Evolutionary conservation across 2,797 vertebrate genomes (phyloP).

Genomic region (Betta splendens): DNA sequence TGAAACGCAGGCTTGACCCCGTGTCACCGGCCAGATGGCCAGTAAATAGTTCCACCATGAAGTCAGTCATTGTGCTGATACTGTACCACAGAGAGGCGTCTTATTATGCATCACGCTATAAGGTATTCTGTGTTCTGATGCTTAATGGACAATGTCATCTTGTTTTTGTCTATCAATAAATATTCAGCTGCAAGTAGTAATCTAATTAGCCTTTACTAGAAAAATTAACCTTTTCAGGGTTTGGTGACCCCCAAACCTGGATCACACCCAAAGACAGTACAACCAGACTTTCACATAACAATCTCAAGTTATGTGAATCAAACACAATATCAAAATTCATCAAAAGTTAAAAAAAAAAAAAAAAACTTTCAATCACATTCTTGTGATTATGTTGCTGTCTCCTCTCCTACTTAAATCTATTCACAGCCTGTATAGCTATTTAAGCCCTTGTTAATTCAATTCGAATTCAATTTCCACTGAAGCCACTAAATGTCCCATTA

Average conservation of each 20-base stretch:
- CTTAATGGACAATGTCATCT: slow-evolving; percentile 21
- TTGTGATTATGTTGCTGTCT: slow-evolving; percentile 1
- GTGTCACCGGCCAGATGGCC: slow-evolving; percentile 80
- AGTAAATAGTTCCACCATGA: slow-evolving; percentile 79
- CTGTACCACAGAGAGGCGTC: slow-evolving; percentile 44
- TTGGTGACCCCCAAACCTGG: too few species aligned
- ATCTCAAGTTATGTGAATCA: background rate
- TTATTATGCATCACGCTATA: slow-evolving; percentile 21
- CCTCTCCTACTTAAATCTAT: slow-evolving; percentile 19
- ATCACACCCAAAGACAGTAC: background rate
- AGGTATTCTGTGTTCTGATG: slow-evolving; percentile 29
- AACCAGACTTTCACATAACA: slow-evolving; percentile 1
- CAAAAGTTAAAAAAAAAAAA: too few species aligned
- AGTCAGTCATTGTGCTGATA: slow-evolving; percentile 64
- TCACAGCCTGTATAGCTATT: slow-evolving; percentile 14
- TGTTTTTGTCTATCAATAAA: too few species aligned
- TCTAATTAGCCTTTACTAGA: background rate
- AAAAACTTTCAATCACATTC: too few species aligned
- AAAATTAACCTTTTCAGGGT: too few species aligned
- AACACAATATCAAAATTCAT: background rate
- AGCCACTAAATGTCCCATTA: slow-evolving; percentile 38
- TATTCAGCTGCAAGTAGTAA: too few species aligned
- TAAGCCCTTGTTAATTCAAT: too few species aligned
- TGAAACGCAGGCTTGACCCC: slow-evolving; percentile 77
- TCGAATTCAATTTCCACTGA: slow-evolving; percentile 24